phyloP scores from a whole-genome alignment of 2,888 invertebrate genomes.

The Agapostemon virescens region DNA sequence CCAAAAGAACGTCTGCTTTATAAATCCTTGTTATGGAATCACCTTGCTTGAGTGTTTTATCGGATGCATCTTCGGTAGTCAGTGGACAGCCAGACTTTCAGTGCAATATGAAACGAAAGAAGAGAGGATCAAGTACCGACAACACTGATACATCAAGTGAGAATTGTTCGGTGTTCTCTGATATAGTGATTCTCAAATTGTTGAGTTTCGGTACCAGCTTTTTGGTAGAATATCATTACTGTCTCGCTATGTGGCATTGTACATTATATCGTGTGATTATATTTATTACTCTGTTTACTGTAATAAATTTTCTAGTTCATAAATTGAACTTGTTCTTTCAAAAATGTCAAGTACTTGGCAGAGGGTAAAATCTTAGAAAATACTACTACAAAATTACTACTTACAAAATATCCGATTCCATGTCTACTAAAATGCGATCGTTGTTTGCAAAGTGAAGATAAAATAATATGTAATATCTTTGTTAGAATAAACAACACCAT shows the following conservation, averaged over 20 bases:
- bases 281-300: too few relatives aligned
- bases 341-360: too few relatives aligned
- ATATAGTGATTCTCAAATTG: neutral
- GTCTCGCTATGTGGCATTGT: too few relatives aligned
- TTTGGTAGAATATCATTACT: too few relatives aligned
- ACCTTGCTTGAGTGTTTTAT: too few relatives aligned
- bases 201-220: too few relatives aligned
- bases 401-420: too few relatives aligned
- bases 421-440: slow-evolving; percentile 21
- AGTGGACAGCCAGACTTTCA: neutral
- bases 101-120: neutral
- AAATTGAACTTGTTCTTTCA: too few relatives aligned
- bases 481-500: slow-evolving; percentile 5
- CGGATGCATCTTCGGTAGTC: neutral
- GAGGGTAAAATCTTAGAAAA: too few relatives aligned
- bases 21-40: slow-evolving; percentile 21
- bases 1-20: neutral
- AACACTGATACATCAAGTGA: slow-evolving; percentile 12
- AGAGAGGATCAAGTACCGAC: neutral
- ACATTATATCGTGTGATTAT: too few relatives aligned
- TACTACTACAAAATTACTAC: too few relatives aligned
- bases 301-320: too few relatives aligned
- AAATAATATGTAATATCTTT: slow-evolving; percentile 18
- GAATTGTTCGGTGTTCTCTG: neutral
- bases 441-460: slow-evolving; percentile 29